A percentile compares a stretch with the other conserved stretches of the same genome.
Conservation (phyloP, 2,797 vertebrate species). For the Cyclopterus lumpus region DNA sequence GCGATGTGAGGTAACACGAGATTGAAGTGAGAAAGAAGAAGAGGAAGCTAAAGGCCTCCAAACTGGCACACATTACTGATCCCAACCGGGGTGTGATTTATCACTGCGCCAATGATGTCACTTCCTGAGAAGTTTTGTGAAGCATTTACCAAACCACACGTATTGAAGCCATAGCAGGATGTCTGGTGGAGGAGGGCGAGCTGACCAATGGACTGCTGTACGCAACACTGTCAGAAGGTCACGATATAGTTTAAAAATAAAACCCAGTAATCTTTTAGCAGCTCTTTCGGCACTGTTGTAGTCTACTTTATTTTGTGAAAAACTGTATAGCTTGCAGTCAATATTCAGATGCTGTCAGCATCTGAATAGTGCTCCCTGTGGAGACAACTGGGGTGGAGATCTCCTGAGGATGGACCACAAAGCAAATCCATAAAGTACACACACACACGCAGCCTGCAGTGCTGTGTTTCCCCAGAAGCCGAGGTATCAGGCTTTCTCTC, state of each 20-base stretch:
- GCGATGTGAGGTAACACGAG: slow-evolving; percentile 35
- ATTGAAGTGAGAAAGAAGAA: neutral
- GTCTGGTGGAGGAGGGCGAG: slow-evolving; percentile 33
- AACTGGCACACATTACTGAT: slow-evolving; percentile 37
- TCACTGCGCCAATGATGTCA: slow-evolving; percentile 61
- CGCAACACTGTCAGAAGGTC: slow-evolving; percentile 31
- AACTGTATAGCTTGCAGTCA: slow-evolving; percentile 39
- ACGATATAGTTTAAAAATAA: slow-evolving; percentile 35
- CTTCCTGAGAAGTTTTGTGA: slow-evolving; percentile 56
- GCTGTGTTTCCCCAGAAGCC: slow-evolving; percentile 30
- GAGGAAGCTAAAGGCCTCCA: slow-evolving; percentile 35
- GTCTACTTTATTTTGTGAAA: slow-evolving; percentile 31
- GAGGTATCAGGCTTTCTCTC: slow-evolving; percentile 3
- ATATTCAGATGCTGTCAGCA: slow-evolving; percentile 50
- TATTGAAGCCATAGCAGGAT: slow-evolving; percentile 32
- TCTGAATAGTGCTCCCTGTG: slow-evolving; percentile 38
- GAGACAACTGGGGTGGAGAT: slow-evolving; percentile 40
- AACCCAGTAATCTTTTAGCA: slow-evolving; percentile 18
- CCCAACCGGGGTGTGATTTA: slow-evolving; percentile 44
- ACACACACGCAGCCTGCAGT: slow-evolving; percentile 22
- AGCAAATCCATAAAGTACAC: slow-evolving; percentile 38
- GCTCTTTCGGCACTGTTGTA: slow-evolving; percentile 5
- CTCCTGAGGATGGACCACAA: slow-evolving; percentile 51
- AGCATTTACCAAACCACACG: slow-evolving; percentile 18
- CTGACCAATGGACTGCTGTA: slow-evolving; percentile 46